Evolutionary conservation across 2,113 vertebrate genomes (phyloP).

Genomic region (Chamaea fasciata): DNA sequence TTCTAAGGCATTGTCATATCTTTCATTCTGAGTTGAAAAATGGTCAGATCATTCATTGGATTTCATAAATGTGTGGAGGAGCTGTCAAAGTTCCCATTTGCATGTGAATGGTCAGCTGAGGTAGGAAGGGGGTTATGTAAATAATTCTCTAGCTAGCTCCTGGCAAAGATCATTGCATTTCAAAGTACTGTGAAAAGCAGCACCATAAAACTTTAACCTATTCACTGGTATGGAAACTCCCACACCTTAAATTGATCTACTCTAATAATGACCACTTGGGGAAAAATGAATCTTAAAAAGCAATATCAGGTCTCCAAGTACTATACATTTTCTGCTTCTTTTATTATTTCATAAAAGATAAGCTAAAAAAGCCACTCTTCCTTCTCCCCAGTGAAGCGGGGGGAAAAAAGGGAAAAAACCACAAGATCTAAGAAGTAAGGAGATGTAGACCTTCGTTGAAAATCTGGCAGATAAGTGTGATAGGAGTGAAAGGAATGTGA

Average conservation of each 20-base stretch:
- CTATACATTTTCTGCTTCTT: background rate
- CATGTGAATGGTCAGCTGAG: conserved; percentile 56
- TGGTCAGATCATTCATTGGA: background rate
- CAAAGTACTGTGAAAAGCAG: conserved; percentile 44
- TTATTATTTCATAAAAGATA: background rate
- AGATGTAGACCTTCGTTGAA: background rate
- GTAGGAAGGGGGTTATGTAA: conserved; percentile 29
- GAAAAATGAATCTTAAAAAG: conserved; percentile 17
- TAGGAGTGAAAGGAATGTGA: background rate
- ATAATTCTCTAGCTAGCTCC: conserved; percentile 6
- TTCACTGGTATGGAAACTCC: conserved; percentile 37
- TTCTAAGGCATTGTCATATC: background rate
- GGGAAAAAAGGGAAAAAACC: accelerated
- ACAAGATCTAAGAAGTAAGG: background rate
- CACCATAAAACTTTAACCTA: conserved; percentile 30
- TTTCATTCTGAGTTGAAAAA: conserved; percentile 26
- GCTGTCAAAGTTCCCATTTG: conserved; percentile 40
- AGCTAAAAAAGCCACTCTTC: background rate
- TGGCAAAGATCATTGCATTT: conserved; percentile 43
- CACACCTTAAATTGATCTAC: background rate
- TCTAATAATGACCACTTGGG: conserved; percentile 1
- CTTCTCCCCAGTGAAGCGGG: accelerated
- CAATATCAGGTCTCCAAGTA: background rate
- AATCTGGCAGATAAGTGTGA: background rate
- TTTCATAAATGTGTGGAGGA: conserved; percentile 28